Evolutionary conservation across 2,113 vertebrate genomes (phyloP).

Genomic region (Arenaria interpres): DNA sequence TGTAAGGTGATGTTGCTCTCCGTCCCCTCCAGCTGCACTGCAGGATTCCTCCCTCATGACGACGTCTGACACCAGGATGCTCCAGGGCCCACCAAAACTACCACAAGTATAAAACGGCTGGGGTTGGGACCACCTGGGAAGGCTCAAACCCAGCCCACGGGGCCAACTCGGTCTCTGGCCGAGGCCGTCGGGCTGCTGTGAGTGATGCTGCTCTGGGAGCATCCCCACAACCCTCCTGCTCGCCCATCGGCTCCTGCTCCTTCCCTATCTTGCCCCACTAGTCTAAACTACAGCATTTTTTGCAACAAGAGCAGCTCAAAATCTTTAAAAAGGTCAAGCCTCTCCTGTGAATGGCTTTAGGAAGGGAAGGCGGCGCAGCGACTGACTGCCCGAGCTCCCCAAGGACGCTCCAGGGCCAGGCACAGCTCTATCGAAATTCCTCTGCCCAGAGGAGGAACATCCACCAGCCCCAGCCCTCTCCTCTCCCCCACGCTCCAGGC

Average conservation of each 20-base stretch:
- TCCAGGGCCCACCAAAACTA: not conserved
- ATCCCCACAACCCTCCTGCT: not conserved
- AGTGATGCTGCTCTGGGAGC: not conserved
- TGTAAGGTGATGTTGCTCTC: not conserved
- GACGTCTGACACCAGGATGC: not conserved
- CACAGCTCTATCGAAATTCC: not conserved
- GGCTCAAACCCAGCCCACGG: not conserved
- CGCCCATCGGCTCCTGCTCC: not conserved
- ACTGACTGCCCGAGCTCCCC: not conserved
- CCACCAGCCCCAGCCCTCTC: not conserved
- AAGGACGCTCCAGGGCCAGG: not conserved
- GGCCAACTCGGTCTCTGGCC: rapidly evolving
- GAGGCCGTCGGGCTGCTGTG: rapidly evolving
- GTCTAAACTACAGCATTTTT: not conserved
- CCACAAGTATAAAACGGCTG: rapidly evolving
- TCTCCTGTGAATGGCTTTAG: not conserved
- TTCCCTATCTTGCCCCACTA: not conserved
- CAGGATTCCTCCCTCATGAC: not conserved
- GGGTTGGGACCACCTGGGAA: not conserved
- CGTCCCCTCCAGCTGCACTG: not conserved
- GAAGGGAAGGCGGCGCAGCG: not conserved
- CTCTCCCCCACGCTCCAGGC: not conserved
- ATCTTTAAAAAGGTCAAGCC: not conserved
- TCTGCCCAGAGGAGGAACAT: not conserved
- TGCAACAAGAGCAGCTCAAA: not conserved